These are phyloP conservation scores for Phenganax marumi DNA, from an alignment of 92 coral and sea anemone genomes.

Conservation along the genomic window DNA sequence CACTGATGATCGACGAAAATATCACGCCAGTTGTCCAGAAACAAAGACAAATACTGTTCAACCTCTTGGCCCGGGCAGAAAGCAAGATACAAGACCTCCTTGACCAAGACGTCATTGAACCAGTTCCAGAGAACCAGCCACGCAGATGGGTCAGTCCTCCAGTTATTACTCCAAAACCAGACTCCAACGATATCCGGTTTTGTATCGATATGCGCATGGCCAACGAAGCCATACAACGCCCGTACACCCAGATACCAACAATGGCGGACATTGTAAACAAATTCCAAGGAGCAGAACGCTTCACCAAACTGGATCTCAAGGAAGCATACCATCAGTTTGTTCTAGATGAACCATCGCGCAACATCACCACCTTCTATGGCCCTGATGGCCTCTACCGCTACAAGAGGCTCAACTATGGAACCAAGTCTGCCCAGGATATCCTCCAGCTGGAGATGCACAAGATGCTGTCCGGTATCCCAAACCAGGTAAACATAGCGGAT, in stretches of 20 bases:
- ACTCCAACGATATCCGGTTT: slow-evolving; percentile 4
- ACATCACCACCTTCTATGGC: slow-evolving; percentile 5
- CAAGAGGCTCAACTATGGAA: slow-evolving; percentile 35
- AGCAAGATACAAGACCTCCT: slow-evolving; percentile 9
- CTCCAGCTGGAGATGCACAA: slow-evolving; percentile 10
- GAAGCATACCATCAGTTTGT: slow-evolving; percentile 32
- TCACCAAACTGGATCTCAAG: slow-evolving; percentile 31
- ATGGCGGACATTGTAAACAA: slow-evolving; percentile 17
- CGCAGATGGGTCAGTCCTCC: slow-evolving; percentile 27
- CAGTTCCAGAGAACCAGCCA: slow-evolving; percentile 13
- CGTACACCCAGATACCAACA: slow-evolving; percentile 15
- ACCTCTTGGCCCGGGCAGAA: background rate
- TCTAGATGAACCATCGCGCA: slow-evolving; percentile 28
- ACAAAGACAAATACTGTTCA: background rate
- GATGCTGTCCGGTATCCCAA: background rate
- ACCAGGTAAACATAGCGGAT: background rate
- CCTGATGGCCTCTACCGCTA: slow-evolving; percentile 31
- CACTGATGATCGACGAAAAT: slow-evolving; percentile 1
- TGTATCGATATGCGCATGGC: slow-evolving; percentile 30
- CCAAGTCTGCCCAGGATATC: background rate
- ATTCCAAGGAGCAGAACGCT: slow-evolving; percentile 21
- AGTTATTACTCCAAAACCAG: slow-evolving; percentile 17
- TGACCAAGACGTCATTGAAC: slow-evolving; percentile 16
- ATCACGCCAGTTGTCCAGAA: slow-evolving; percentile 4
- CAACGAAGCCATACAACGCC: slow-evolving; percentile 28